Evolutionary conservation across 2,888 invertebrate genomes (phyloP), one percentile per base, ranked within the genome.

Genomic region (Tuberolachnus salignus): DNA sequence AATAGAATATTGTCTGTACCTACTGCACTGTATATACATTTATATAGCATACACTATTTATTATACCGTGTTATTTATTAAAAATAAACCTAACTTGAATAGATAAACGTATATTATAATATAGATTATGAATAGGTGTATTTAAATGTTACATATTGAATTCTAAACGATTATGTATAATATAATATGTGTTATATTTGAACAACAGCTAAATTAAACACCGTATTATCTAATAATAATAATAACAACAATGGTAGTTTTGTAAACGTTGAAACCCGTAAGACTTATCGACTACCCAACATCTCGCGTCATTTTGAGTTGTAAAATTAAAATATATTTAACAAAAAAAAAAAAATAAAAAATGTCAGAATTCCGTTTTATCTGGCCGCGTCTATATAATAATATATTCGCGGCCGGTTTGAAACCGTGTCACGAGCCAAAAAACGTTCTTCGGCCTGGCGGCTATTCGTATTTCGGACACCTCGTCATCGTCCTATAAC

Each of bases 401-500:
- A n/a, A 34, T 34, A 34, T 34, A 34, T 34, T 34, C 34, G 34
- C 34, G 6, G 34, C 34, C 3, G 34, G 13, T 51, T 63, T 2
- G 16, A 63, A 73, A 63, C 13, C 73, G 63, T 63, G 63, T 63
- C 63, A 73, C 72, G 59, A 61, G 59, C 49, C 49, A 63, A 63
- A 63, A 63, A 73, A 53, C 73, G 42, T 63, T 73, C 73, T 16
- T 53, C 72, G 46, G 61, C 72, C 72, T 21, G 26, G 16, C 34
- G 61, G 72, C 61, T 9, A 6, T 34, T 4, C 34, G 8, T 57
- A 14, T 63, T 61, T 61, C 42, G 61, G 63, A 73, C 73, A 73
- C 73, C 73, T 73, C 3, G 6, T 34, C 73, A 61, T 73, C 3
- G 6, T 34, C 34, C 34, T 34, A 34, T 34, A 34, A 34, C 3